Percentiles rank a stretch among this genome's conserved stretches.
Evolutionary conservation across 2,888 invertebrate genomes (phyloP).

Genomic region (Drosophila setosimentum): DNA sequence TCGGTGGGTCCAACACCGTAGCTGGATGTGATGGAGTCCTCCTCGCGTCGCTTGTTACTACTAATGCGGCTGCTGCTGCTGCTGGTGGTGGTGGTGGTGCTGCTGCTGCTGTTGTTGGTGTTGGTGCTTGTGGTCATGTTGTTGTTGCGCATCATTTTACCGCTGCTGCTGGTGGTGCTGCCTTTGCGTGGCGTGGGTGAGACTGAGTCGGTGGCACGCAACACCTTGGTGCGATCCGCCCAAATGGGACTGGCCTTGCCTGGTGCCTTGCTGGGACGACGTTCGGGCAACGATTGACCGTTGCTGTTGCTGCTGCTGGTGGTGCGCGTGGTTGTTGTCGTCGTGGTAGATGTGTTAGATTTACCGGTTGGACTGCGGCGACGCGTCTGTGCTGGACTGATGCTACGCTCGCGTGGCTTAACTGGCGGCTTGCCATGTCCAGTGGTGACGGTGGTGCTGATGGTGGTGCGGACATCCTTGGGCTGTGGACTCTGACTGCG

Average conservation of each 20-base stretch:
- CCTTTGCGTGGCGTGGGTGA: constrained; percentile 59
- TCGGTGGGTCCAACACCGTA: constrained; percentile 94
- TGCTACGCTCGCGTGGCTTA: constrained; percentile 72
- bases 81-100: constrained; percentile 75
- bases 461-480: constrained; percentile 35
- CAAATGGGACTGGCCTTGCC: constrained; percentile 73
- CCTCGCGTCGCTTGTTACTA: constrained; percentile 72
- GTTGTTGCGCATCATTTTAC: constrained; percentile 69
- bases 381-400: constrained; percentile 66
- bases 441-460: constrained; percentile 36
- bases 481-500: constrained; percentile 55
- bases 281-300: constrained; percentile 43
- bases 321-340: constrained; percentile 82
- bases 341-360: constrained; percentile 26
- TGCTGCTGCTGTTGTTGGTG: constrained; percentile 52
- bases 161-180: constrained; percentile 47
- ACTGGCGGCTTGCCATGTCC: constrained; percentile 64
- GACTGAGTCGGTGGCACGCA: constrained; percentile 58
- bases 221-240: constrained; percentile 80
- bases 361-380: constrained; percentile 65
- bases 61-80: constrained; percentile 45
- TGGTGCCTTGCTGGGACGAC: constrained; percentile 46
- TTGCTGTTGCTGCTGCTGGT: constrained; percentile 70
- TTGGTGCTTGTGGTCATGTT: constrained; percentile 83
- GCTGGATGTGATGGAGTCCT: constrained; percentile 91